Evolutionary conservation across 2,888 invertebrate genomes (phyloP).

Genomic region (Coelinius sp.): DNA sequence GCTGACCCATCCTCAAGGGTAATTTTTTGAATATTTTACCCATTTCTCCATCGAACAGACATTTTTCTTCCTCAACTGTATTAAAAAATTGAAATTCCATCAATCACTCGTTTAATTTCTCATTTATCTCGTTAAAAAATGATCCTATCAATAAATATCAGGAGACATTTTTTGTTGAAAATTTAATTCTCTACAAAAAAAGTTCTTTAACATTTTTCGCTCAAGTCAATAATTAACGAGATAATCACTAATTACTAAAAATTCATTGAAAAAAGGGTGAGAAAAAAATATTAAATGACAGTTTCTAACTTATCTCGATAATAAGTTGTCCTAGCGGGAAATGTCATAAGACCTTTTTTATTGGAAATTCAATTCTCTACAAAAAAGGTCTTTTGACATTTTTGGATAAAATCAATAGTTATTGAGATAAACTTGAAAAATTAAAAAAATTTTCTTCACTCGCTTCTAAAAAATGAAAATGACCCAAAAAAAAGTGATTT

Average conservation of each 20-base stretch:
- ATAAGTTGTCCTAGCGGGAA: too few relatives aligned
- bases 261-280: too few relatives aligned
- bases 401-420: too few relatives aligned
- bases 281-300: background rate
- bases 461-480: background rate
- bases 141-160: background rate
- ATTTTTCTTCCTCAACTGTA: background rate
- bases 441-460: too few relatives aligned
- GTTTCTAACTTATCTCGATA: too few relatives aligned
- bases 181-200: background rate
- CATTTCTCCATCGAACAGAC: background rate
- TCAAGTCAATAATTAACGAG: too few relatives aligned
- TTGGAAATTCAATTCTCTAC: too few relatives aligned
- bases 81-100: background rate
- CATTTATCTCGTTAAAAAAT: background rate
- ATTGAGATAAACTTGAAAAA: too few relatives aligned
- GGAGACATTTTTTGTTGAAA: background rate
- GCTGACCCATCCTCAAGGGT: constrained; percentile 64
- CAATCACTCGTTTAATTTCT: background rate
- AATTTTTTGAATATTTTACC: constrained; percentile 42
- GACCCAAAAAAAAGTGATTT: background rate
- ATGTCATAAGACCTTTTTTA: too few relatives aligned
- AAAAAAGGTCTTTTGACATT: too few relatives aligned
- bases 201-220: background rate
- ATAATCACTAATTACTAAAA: too few relatives aligned